phyloP scores from a whole-genome alignment of 2,797 vertebrate genomes.

The Lutjanus argentimaculatus region DNA sequence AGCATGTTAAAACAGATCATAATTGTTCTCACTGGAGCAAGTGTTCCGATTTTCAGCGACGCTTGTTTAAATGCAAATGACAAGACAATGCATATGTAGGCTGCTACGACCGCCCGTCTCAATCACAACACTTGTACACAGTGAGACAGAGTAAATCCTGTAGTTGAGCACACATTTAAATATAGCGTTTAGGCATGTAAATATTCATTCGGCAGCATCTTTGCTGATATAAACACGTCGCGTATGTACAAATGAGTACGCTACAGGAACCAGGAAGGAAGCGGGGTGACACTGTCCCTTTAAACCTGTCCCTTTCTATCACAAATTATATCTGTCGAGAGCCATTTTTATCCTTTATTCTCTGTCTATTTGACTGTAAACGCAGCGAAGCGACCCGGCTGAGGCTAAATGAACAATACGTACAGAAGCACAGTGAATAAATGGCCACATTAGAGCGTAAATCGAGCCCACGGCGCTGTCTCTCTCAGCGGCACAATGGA shows the following conservation, averaged over 20 bases:
- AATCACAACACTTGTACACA: conserved; percentile 1
- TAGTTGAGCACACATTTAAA: accelerated
- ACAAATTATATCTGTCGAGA: conserved; percentile 65
- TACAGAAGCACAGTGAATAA: not conserved
- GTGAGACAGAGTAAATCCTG: not conserved
- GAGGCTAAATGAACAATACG: not conserved
- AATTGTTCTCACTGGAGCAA: not conserved
- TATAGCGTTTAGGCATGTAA: too few relatives aligned
- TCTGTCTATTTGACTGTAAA: conserved; percentile 18
- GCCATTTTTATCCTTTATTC: conserved; percentile 73
- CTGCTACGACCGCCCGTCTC: conserved; percentile 10
- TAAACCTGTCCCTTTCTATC: conserved; percentile 82
- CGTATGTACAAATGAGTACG: conserved; percentile 19
- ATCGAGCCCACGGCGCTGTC: conserved; percentile 44
- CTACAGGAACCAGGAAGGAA: conserved; percentile 71
- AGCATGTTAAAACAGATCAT: not conserved
- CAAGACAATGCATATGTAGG: conserved; percentile 37
- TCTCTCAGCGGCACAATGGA: conserved; percentile 82
- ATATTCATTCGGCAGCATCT: not conserved
- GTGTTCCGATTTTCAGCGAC: not conserved
- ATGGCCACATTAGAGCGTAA: conserved; percentile 11
- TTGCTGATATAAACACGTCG: conserved; percentile 1
- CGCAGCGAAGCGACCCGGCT: not conserved
- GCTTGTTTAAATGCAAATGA: conserved; percentile 12
- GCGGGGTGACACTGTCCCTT: conserved; percentile 78